A percentile compares a stretch with the other conserved stretches of the same genome.
Conservation (phyloP, 2,797 vertebrate genomes). For the Cacajao melanocephalus region DNA sequence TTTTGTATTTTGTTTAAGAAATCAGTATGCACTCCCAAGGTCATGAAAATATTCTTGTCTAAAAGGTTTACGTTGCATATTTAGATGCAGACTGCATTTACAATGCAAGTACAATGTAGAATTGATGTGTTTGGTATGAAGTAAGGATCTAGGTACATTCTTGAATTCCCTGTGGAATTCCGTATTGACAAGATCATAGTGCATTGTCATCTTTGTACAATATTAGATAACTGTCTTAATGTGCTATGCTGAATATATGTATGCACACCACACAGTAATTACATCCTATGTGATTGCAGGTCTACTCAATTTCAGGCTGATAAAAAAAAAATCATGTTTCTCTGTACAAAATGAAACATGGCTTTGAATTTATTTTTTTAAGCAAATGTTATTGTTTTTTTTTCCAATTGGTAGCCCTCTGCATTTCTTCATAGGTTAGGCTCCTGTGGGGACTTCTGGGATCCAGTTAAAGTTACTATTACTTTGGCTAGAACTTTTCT, state of each 20-base stretch:
- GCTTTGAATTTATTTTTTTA: conserved; percentile 15
- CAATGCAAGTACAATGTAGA: background rate
- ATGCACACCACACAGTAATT: background rate
- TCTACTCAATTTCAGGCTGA: background rate
- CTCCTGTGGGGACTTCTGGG: background rate
- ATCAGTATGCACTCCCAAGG: background rate
- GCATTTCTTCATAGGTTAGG: background rate
- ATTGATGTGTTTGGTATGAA: background rate
- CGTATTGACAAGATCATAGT: background rate
- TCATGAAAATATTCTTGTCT: background rate
- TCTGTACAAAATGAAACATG: background rate
- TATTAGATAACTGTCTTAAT: background rate
- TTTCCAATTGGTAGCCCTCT: background rate
- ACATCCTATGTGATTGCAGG: background rate
- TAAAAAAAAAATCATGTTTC: conserved; percentile 7
- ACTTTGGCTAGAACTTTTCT: conserved; percentile 4
- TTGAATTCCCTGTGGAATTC: background rate
- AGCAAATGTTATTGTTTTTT: background rate
- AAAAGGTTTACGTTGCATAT: background rate
- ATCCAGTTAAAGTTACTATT: background rate
- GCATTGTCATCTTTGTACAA: background rate
- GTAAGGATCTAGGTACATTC: background rate
- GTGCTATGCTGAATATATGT: background rate
- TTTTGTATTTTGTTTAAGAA: conserved; percentile 10
- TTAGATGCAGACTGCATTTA: background rate